These are phyloP conservation scores for Acanthurus lineatus DNA, from an alignment of 2,797 vertebrate genomes.

Conservation along the genomic window DNA sequence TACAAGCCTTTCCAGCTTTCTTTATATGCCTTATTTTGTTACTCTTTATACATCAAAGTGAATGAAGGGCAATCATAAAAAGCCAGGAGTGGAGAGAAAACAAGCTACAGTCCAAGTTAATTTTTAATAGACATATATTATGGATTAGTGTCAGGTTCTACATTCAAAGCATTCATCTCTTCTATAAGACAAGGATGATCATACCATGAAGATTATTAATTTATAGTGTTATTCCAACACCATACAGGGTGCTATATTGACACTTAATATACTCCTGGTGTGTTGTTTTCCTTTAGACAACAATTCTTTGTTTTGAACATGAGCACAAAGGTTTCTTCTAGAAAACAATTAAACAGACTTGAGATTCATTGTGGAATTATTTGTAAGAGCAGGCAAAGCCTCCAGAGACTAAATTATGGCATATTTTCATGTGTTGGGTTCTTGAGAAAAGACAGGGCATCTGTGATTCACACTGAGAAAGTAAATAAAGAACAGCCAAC, in stretches of 20 bases:
- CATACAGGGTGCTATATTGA: neutral
- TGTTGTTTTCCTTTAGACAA: slow-evolving; percentile 4
- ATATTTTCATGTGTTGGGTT: slow-evolving; percentile 28
- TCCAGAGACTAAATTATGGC: slow-evolving; percentile 15
- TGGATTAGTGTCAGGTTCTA: neutral
- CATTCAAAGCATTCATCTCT: neutral
- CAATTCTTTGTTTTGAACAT: slow-evolving; percentile 22
- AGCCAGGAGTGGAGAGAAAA: neutral
- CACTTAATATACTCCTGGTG: neutral
- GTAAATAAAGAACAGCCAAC: slow-evolving; percentile 36
- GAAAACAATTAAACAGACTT: slow-evolving; percentile 31
- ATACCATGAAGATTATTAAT: neutral
- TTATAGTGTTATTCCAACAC: neutral
- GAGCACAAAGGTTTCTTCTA: slow-evolving; percentile 21
- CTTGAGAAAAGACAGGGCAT: slow-evolving; percentile 14
- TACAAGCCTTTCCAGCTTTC: slow-evolving; percentile 9
- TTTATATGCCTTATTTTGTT: neutral
- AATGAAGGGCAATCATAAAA: neutral
- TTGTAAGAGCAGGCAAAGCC: slow-evolving; percentile 8
- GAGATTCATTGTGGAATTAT: slow-evolving; percentile 36
- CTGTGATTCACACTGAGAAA: slow-evolving; percentile 24
- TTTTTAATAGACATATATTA: neutral
- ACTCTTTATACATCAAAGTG: neutral
- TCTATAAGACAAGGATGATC: neutral
- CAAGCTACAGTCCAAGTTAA: neutral